phyloP scores from a whole-genome alignment of 2,113 vertebrate species.

The Lampris incognitus region DNA sequence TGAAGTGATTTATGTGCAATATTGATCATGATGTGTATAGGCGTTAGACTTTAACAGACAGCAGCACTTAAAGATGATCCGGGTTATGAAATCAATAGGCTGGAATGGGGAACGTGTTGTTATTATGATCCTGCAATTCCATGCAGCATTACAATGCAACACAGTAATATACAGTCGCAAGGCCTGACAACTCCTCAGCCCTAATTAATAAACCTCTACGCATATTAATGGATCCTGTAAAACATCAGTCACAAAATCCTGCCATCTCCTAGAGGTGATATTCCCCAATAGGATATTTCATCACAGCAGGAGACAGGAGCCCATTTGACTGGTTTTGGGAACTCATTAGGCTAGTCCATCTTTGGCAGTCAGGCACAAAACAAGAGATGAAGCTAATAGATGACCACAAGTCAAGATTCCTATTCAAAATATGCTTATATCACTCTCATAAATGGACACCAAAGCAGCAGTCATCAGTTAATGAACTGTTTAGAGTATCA shows the following conservation, averaged over 20 bases:
- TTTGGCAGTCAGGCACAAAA: constrained; percentile 4
- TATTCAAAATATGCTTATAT: constrained; percentile 24
- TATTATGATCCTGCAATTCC: constrained; percentile 20
- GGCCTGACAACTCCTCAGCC: constrained; percentile 48
- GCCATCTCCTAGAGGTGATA: constrained; percentile 63
- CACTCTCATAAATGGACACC: not conserved
- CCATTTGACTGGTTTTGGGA: constrained; percentile 12
- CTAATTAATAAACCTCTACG: constrained; percentile 75
- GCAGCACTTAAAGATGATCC: not conserved
- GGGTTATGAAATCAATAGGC: not conserved
- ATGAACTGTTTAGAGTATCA: not conserved
- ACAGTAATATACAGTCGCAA: constrained; percentile 45
- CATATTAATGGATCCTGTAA: constrained; percentile 75
- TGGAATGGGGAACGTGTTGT: not conserved
- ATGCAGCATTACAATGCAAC: constrained; percentile 43
- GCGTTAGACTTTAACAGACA: not conserved
- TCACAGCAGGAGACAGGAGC: constrained; percentile 32
- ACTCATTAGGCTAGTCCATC: not conserved
- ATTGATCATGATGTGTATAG: not conserved
- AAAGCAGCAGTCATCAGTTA: not conserved
- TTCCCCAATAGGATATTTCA: constrained; percentile 50
- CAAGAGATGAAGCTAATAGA: constrained; percentile 15
- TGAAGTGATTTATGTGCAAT: constrained; percentile 9
- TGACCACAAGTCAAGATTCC: not conserved
- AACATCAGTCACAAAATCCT: constrained; percentile 63